Percentiles rank a stretch among this genome's conserved stretches.
Evolutionary conservation across 2,888 invertebrate species (phyloP).

Genomic region (Synergus laeviventris): DNA sequence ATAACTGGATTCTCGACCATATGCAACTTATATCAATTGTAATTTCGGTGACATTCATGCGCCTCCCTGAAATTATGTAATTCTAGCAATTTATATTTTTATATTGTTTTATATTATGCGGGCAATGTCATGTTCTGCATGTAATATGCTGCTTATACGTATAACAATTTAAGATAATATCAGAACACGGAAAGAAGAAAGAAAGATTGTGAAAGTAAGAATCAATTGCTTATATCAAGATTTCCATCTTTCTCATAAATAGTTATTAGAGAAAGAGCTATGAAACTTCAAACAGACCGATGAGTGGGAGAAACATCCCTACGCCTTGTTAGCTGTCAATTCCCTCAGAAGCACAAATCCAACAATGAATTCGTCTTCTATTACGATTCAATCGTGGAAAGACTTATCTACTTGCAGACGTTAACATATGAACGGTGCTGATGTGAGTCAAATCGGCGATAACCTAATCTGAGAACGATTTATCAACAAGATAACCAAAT

Average conservation of each 20-base stretch:
- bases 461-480: conserved; percentile 31
- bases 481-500: conserved; percentile 22
- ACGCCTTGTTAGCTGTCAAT: conserved; percentile 37
- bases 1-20: too few species aligned
- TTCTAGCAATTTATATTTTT: too few species aligned
- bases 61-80: too few species aligned
- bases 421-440: conserved; percentile 37
- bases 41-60: too few species aligned
- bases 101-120: too few species aligned
- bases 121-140: neutral
- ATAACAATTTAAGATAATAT: conserved; percentile 15
- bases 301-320: conserved; percentile 8
- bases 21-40: too few species aligned
- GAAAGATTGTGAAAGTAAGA: conserved; percentile 9
- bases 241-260: conserved; percentile 18
- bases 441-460: conserved; percentile 34
- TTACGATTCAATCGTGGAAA: conserved; percentile 45
- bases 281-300: conserved; percentile 10
- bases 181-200: neutral
- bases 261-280: conserved; percentile 22
- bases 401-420: conserved; percentile 37
- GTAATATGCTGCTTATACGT: neutral
- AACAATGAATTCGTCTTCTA: conserved; percentile 47
- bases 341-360: conserved; percentile 34
- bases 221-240: conserved; percentile 2